These are phyloP conservation scores for Eucidaris tribuloides DNA, from an alignment of 35 echinoderm and acorn worm species.

Conservation along the genomic window DNA sequence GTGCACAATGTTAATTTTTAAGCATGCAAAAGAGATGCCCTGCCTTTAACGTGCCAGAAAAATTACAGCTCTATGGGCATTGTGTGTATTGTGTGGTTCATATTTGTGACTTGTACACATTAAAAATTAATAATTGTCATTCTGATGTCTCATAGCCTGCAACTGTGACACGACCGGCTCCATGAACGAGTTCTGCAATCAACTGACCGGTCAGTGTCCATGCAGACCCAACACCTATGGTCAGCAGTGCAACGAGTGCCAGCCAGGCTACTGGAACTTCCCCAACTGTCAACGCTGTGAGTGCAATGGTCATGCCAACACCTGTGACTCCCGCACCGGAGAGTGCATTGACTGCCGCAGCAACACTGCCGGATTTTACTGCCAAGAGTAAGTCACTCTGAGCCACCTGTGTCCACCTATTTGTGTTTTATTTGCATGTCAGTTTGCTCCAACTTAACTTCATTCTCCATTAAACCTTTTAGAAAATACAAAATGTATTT, in stretches of 20 bases:
- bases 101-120: too few relatives aligned
- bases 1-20: too few relatives aligned
- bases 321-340: slow-evolving; percentile 61
- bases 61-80: too few relatives aligned
- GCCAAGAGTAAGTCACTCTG: slow-evolving; percentile 82
- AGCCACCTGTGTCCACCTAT: too few relatives aligned
- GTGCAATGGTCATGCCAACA: slow-evolving; percentile 74
- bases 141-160: slow-evolving; percentile 82
- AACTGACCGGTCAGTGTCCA: slow-evolving; percentile 58
- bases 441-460: too few relatives aligned
- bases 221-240: slow-evolving; percentile 77
- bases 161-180: slow-evolving; percentile 70
- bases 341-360: slow-evolving; percentile 62
- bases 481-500: too few relatives aligned
- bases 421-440: too few relatives aligned
- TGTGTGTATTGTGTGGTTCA: too few relatives aligned
- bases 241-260: slow-evolving; percentile 74
- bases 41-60: too few relatives aligned
- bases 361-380: slow-evolving; percentile 61
- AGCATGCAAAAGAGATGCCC: too few relatives aligned
- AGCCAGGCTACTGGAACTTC: slow-evolving; percentile 87
- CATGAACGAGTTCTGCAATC: slow-evolving; percentile 66
- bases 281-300: slow-evolving; percentile 79
- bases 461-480: too few relatives aligned
- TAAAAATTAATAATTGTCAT: too few relatives aligned